Percentiles rank a stretch among this genome's conserved stretches.
phyloP scores from a whole-genome alignment of 2,888 invertebrate species.

The Heliconius aoede region DNA sequence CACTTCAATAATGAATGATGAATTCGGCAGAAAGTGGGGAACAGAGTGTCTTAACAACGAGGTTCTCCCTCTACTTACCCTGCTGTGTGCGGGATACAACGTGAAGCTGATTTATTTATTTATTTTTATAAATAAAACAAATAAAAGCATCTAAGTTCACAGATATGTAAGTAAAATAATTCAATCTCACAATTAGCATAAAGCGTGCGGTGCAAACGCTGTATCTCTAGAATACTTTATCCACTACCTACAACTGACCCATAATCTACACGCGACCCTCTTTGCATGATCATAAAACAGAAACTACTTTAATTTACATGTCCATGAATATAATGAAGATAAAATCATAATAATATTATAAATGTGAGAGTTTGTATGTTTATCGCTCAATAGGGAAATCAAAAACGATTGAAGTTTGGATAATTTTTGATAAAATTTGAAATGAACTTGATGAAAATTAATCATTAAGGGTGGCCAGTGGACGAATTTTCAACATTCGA shows the following conservation, averaged over 20 bases:
- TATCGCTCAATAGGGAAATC: background rate
- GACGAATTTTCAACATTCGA: too few species aligned
- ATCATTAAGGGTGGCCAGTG: too few species aligned
- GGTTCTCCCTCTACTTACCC: too few species aligned
- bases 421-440: background rate
- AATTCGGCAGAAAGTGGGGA: background rate
- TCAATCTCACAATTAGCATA: slow-evolving; percentile 36
- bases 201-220: slow-evolving; percentile 36
- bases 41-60: too few species aligned
- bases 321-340: slow-evolving; percentile 15
- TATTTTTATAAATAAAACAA: background rate
- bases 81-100: too few species aligned
- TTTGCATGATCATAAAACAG: slow-evolving; percentile 36
- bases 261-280: slow-evolving; percentile 28
- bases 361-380: background rate
- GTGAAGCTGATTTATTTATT: too few species aligned
- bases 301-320: slow-evolving; percentile 38
- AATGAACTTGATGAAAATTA: background rate
- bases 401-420: background rate
- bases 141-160: background rate
- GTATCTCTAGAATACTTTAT: slow-evolving; percentile 29
- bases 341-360: background rate
- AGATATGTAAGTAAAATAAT: background rate
- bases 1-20: background rate
- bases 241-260: background rate